A percentile compares a stretch with the other conserved stretches of the same genome.
phyloP scores from a whole-genome alignment of 2,113 vertebrate species.

The Thunnus maccoyii region DNA sequence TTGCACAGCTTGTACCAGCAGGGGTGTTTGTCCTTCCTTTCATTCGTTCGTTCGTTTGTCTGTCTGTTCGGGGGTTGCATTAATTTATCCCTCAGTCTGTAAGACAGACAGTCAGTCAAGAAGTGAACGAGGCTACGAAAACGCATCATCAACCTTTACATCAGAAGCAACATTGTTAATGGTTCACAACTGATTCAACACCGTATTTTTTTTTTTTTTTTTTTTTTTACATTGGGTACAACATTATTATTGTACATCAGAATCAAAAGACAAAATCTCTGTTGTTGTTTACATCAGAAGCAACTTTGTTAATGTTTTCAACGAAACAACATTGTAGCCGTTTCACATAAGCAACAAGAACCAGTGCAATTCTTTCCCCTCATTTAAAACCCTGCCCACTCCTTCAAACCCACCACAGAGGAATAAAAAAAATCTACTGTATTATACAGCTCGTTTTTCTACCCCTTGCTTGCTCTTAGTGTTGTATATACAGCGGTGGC shows the following conservation, averaged over 20 bases:
- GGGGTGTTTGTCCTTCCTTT: conserved; percentile 33
- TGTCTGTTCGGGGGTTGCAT: conserved; percentile 43
- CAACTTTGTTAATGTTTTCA: conserved; percentile 38
- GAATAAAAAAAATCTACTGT: conserved; percentile 40
- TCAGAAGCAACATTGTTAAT: conserved; percentile 60
- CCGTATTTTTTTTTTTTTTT: conserved; percentile 22
- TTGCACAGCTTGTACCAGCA: conserved; percentile 36
- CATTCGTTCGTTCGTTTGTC: not conserved
- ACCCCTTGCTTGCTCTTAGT: conserved; percentile 40
- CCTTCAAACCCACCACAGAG: conserved; percentile 43
- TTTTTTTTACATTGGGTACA: conserved; percentile 62
- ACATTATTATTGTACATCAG: conserved; percentile 67
- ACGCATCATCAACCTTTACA: conserved; percentile 42
- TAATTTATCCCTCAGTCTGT: conserved; percentile 42
- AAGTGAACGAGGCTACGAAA: conserved; percentile 45
- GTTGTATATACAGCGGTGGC: conserved; percentile 63
- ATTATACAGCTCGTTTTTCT: conserved; percentile 42
- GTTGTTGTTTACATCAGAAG: conserved; percentile 65
- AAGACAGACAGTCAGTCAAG: conserved; percentile 35
- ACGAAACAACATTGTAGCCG: conserved; percentile 41
- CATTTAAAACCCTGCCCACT: conserved; percentile 47
- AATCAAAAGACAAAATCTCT: conserved; percentile 42
- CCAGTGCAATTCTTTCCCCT: conserved; percentile 76
- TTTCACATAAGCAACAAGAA: conserved; percentile 66
- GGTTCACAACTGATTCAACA: conserved; percentile 66